Evolutionary conservation across 2,113 vertebrate species (phyloP), one percentile per base, ranked within the genome.

Genomic region (Tachysurus vachellii): DNA sequence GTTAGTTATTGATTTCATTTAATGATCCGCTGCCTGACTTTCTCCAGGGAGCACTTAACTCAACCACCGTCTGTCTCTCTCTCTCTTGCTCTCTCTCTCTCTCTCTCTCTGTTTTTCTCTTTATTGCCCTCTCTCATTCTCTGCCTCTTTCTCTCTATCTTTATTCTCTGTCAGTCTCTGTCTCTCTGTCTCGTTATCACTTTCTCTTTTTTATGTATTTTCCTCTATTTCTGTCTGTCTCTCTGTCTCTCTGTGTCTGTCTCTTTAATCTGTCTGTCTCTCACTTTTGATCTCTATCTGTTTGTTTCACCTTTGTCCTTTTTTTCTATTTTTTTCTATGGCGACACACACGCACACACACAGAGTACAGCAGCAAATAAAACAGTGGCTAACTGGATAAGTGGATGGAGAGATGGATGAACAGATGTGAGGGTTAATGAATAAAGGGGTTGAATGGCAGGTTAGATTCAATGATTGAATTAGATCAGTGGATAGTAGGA

Each of bases 1-100:
- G 93, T 95, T 94, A 93, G 90, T 89, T 94, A 94, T 94, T 94
- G 93, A 95, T 95, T 91, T 89, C 83, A 87, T 94, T 95, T 93
- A 95, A 95, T 95, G 94, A 94, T 93, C 92, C 90, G 91, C 90
- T 87, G 90, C 93, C 92, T 91, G 89, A 89, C 89, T 89, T 91
- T 91, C 94, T 91, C 92, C 80, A 80, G 91, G 90, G 93, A 92
- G 93, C 93, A 93, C 93, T 95, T 94, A 94, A 90, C 91, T 86
- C 73, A 53, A 88, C 57, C 85, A 19, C 28, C 17, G 44, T 85
- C 6, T 64, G 71, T 71, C 77, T 61, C 59, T 31, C 36, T 61
- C 13, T 56, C 21, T 31, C 68, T 88, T 83, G 88, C 44, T 86
- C 21, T 77, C 82, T 82, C 53, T 80, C 17, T 62, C 26, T 31